Base-by-base conservation (phyloP, 2,113 vertebrate species). In the Galemys pyrenaicus region DNA sequence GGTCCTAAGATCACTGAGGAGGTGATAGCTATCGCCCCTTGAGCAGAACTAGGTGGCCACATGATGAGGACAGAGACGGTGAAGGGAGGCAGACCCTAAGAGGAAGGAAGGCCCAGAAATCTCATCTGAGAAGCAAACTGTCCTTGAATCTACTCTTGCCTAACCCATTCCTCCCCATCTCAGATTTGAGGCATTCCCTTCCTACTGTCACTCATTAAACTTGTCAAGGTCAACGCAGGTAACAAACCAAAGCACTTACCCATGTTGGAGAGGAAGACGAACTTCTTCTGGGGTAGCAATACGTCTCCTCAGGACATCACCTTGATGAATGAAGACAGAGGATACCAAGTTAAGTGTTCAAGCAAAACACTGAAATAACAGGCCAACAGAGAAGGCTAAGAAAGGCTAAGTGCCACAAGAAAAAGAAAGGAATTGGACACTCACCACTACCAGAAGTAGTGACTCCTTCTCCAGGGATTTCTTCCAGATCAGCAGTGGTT, bases 221-320 rank as follows among this genome's bases (percentile, higher is more conserved):
- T 65, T 92, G 46, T 89, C 54, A 79, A 91, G 77, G 93, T 89
- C 89, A 87, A 85, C 15, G 37, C 37, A 75, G 51, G 13, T 26
- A 90, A 51, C 90, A 92, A 95, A 95, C 20, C 32, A 46, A 20
- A 62, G 67, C 95, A 98, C 97, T 94, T 99, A 99, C 99, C 99
- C 99, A 73, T 99, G 99, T 75, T 98, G 97, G 95, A 99, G 98
- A 1, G 99, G 99, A 80, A 99, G 98, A 83, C 98, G 98, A 92
- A 99, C 99, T 97, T 99, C 99, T 75, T 99, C 99, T 79, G 99
- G 99, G 6, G 99, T 99, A 82, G 99, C 99, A 67, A 99, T 98
- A 96, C 99, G 98, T 70, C 99, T 98, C 64, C 98, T 98, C 46
- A 98, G 98, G 35, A 97, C 96, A 91, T 99, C 99, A 70, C 98